Conservation (phyloP, 2,113 vertebrate genomes). For the Takifugu bimaculatus region DNA sequence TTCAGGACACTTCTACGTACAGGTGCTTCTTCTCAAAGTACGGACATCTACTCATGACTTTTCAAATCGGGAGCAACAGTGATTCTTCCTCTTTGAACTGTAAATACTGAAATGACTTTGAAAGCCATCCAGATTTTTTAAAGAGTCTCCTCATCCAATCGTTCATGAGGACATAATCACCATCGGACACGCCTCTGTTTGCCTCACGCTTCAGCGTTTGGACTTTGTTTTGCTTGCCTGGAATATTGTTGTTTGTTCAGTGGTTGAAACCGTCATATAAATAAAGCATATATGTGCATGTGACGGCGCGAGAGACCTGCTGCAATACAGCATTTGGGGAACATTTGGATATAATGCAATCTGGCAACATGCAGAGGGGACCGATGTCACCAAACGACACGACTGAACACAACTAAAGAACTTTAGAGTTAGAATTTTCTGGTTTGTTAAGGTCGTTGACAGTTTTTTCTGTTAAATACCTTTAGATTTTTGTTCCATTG, state of each 20-base stretch:
- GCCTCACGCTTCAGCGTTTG: conserved; percentile 9
- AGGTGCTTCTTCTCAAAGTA: conserved; percentile 77
- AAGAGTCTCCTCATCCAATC: conserved; percentile 62
- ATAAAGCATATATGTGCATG: too few relatives aligned
- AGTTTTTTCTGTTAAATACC: background rate
- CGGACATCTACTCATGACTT: conserved; percentile 87
- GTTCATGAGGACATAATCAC: conserved; percentile 5
- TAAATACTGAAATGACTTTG: conserved; percentile 32
- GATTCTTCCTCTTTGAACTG: background rate
- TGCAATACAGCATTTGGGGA: too few relatives aligned
- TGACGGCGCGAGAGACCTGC: too few relatives aligned
- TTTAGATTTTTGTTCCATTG: background rate
- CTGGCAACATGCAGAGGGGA: too few relatives aligned
- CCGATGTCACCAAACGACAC: too few relatives aligned
- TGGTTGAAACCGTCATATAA: too few relatives aligned
- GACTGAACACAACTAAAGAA: too few relatives aligned
- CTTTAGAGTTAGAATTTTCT: background rate
- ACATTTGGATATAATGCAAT: too few relatives aligned
- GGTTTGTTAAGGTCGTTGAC: background rate
- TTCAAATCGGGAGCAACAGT: conserved; percentile 17
- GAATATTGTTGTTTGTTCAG: too few relatives aligned
- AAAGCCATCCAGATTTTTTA: conserved; percentile 43
- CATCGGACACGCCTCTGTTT: conserved; percentile 54
- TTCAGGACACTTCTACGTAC: conserved; percentile 71
- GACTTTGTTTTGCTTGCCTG: conserved; percentile 45